phyloP scores from a whole-genome alignment of 2,797 vertebrate species.

The Crenuchus spilurus region DNA sequence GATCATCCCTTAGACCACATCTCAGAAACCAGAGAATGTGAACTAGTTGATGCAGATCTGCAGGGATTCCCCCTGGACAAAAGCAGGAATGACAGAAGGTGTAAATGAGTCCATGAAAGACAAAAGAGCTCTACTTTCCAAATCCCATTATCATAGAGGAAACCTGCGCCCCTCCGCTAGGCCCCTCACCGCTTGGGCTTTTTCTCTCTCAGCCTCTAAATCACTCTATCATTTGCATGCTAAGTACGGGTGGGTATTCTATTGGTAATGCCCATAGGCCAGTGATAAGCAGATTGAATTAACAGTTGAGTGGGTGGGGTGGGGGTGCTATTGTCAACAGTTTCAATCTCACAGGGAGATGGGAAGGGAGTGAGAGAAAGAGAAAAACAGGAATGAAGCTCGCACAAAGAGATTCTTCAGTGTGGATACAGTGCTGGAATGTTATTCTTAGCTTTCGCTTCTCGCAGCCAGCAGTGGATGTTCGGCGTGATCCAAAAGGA shows the following conservation, averaged over 20 bases:
- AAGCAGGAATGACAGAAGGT: constrained; percentile 49
- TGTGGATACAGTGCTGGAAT: neutral
- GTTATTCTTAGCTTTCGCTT: constrained; percentile 17
- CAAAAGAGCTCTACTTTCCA: constrained; percentile 49
- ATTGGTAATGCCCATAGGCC: constrained; percentile 55
- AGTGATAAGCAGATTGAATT: constrained; percentile 61
- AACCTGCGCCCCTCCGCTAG: constrained; percentile 47
- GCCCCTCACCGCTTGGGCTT: constrained; percentile 39
- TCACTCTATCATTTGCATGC: constrained; percentile 61
- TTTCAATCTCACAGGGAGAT: constrained; percentile 41
- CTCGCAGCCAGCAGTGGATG: neutral
- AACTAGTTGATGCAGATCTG: constrained; percentile 26
- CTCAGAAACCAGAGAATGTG: constrained; percentile 3
- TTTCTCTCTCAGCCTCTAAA: constrained; percentile 53
- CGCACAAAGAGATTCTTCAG: constrained; percentile 29
- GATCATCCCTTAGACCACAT: neutral
- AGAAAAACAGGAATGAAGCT: constrained; percentile 11
- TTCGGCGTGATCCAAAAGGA: constrained; percentile 12
- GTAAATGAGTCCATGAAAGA: constrained; percentile 58
- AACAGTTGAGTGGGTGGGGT: constrained; percentile 31
- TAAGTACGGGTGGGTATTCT: constrained; percentile 60
- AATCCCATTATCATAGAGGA: constrained; percentile 61
- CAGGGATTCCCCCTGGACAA: constrained; percentile 49
- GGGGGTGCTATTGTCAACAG: constrained; percentile 46
- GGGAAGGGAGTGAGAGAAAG: constrained; percentile 19